Percentiles rank a stretch among this genome's conserved stretches.
These are phyloP conservation scores for Neolamprologus longior DNA, from an alignment of 2,113 vertebrate genomes.

Conservation along the genomic window DNA sequence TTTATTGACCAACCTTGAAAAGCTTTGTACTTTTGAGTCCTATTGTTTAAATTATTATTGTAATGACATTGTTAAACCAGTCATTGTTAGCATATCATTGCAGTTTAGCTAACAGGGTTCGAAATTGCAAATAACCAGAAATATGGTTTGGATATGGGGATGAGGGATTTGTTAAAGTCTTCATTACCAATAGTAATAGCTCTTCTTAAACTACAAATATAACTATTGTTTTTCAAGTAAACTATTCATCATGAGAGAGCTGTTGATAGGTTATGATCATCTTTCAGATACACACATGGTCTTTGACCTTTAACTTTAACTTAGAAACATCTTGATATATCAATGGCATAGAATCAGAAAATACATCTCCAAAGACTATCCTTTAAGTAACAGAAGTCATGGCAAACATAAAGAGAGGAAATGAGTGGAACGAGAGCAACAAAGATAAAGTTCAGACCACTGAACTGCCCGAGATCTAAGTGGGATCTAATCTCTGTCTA, in stretches of 20 bases:
- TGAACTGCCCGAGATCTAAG: conserved; percentile 26
- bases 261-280: neutral
- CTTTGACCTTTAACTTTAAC: conserved; percentile 7
- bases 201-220: neutral
- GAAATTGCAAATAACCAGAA: neutral
- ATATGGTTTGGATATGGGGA: neutral
- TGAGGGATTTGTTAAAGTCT: neutral
- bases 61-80: neutral
- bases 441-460: conserved; percentile 35
- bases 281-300: neutral
- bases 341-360: neutral
- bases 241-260: neutral
- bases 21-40: neutral
- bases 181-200: neutral
- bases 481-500: conserved; percentile 46
- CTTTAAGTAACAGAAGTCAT: conserved; percentile 6
- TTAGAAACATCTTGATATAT: neutral
- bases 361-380: conserved; percentile 1
- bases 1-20: neutral
- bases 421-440: neutral
- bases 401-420: neutral
- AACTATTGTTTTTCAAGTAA: neutral
- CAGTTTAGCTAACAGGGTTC: neutral
- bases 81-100: neutral
- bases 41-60: neutral